Base-by-base conservation (phyloP, 2,888 invertebrate species). In the Crossocerus cetratus region DNA sequence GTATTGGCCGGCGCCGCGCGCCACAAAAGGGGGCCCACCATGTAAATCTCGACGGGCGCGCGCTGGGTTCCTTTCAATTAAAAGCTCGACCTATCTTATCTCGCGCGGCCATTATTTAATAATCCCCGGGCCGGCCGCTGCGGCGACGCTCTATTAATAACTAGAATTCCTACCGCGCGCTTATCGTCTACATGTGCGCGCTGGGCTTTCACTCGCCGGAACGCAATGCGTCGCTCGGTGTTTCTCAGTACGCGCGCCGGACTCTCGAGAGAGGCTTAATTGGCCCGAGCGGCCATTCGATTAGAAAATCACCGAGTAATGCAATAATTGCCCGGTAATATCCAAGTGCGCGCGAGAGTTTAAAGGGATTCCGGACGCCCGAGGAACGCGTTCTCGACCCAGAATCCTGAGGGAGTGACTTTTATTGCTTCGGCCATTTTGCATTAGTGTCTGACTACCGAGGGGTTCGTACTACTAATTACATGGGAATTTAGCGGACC, bases 1-100 rank as follows among this genome's bases (percentile, higher is more conserved):
- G 71, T 77, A 22, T 80, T 70, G 69, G 56, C 59, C 61, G 63
- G 60, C 45, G 57, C 57, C 65, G 69, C 4, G 68, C 21, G 14
- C 22, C 56, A 71, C 68, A 60, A 65, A 76, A 49, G 54, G 20
- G 49, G 64, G 21, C 3, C n/a, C 18, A 43, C 20, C 21, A 59
- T 22, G 58, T 67, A 65, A 75, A 76, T 75, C 75, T 75, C 63
- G 44, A 43, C 45, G 42, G 56, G 49, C 8, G 16, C 42, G 61
- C 65, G 70, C 57, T 18, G n/a, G n/a, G n/a, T 49, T 16, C 14
- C 49, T 49, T 14, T 56, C 73, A 67, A 44, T 74, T 68, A 44
- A 68, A 68, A 5, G 8, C 32, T 53, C 23, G 22, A 11, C 55
- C 23, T 56, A 45, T 16, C 23, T 14, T 8, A 32, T 21, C 20